Percentiles rank a stretch among this genome's conserved stretches.
phyloP scores from a whole-genome alignment of 2,797 vertebrate species.

The Loriculus beryllinus region DNA sequence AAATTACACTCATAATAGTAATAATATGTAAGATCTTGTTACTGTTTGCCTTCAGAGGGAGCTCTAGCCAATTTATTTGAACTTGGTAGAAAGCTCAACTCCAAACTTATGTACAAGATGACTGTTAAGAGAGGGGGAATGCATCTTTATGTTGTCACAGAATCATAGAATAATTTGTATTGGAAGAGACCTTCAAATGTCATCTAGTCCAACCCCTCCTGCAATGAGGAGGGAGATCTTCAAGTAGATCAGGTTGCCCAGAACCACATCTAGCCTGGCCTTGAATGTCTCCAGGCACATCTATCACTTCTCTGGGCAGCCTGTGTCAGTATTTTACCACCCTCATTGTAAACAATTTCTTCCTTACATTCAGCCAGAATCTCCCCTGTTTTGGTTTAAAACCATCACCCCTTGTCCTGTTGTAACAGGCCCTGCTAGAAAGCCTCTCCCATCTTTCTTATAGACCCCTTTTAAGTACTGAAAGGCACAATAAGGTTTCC shows the following conservation, averaged over 20 bases:
- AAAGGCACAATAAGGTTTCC: background rate
- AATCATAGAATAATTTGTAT: background rate
- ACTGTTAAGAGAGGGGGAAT: background rate
- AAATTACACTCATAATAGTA: background rate
- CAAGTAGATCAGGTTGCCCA: background rate
- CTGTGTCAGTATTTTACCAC: background rate
- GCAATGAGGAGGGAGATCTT: background rate
- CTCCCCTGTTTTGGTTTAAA: background rate
- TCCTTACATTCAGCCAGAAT: background rate
- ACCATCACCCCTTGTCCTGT: background rate
- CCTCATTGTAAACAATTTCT: background rate
- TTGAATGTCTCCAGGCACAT: background rate
- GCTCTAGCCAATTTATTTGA: background rate
- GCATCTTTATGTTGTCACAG: background rate
- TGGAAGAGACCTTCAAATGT: background rate
- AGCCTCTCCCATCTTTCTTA: background rate
- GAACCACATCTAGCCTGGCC: background rate
- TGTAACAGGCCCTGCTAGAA: background rate
- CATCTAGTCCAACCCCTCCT: background rate
- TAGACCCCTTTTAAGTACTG: background rate
- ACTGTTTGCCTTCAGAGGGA: background rate
- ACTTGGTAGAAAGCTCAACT: background rate
- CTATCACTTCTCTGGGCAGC: background rate
- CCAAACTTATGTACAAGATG: background rate
- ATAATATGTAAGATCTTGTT: background rate